phyloP scores from a whole-genome alignment of 2,113 vertebrate genomes.

The Dendrocopos noguchii region DNA sequence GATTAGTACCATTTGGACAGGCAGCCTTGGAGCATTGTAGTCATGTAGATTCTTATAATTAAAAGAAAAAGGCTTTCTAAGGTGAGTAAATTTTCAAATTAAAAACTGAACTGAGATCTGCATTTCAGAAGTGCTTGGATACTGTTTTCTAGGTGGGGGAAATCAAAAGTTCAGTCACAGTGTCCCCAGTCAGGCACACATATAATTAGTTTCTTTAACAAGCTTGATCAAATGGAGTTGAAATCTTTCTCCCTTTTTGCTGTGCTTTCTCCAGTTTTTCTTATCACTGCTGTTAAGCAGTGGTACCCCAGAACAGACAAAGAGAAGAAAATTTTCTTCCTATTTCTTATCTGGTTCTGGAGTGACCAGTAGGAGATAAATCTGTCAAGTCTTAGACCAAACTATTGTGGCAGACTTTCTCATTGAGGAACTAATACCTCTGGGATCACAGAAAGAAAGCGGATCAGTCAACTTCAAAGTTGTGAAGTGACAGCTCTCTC shows the following conservation, averaged over 20 bases:
- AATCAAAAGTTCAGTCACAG: not conserved
- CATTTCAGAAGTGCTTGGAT: not conserved
- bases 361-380: not conserved
- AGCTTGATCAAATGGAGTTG: not conserved
- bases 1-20: not conserved
- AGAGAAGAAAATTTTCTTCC: not conserved
- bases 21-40: not conserved
- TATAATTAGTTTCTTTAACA: not conserved
- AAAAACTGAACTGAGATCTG: not conserved
- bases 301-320: not conserved
- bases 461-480: not conserved
- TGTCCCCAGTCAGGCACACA: not conserved
- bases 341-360: not conserved
- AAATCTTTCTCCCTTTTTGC: not conserved
- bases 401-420: not conserved
- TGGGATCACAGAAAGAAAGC: not conserved
- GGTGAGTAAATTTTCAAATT: not conserved
- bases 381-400: not conserved
- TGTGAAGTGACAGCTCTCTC: not conserved
- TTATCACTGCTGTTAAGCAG: not conserved
- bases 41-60: not conserved
- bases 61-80: not conserved
- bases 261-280: not conserved
- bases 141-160: not conserved
- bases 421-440: not conserved